Base-by-base conservation (phyloP, 2,888 invertebrate species). In the Buathra laborator region DNA sequence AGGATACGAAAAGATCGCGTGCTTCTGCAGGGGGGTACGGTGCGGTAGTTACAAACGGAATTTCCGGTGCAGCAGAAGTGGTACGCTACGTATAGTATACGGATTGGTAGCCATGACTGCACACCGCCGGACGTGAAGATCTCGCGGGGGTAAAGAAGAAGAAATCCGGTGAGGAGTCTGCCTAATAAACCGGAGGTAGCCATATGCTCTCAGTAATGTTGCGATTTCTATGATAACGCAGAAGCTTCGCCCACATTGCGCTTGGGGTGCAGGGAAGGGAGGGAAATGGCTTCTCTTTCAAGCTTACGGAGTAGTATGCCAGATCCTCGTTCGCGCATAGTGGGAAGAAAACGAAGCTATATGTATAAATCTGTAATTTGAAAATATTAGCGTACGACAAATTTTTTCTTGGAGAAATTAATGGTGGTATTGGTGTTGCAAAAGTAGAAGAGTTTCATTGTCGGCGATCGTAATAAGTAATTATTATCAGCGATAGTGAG, bases 151-250 rank as follows among this genome's bases (percentile, higher is more conserved):
- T 78, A 71, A 68, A 62, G 67, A 68, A 59, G 32, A 78, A 77
- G 62, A 81, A 85, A 85, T 85, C 67, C 81, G 62, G 51, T 53
- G 72, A 68, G 7, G 59, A 78, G 80, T 82, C 78, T 78, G 87
- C 85, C 87, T 89, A 88, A 89, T 89, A 89, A 88, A 87, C 88
- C 89, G 84, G 80, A 72, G 66, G 86, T 87, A 85, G 83, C 87
- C 88, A 89, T 89, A 89, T 88, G 88, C 88, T 71, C 37, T 80
- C 67, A 53, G 89, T 90, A 89, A 89, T 89, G 86, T 85, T 81
- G 83, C 89, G 88, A 90, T 91, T 91, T 89, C 90, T 89, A 90
- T 90, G 91, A 89, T 91, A 90, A 90, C 88, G 37, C 24, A 29
- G 46, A 37, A 46, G 12, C 37, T 32, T 51, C 48, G 48, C 6